A percentile compares a stretch with the other conserved stretches of the same genome.
Conservation (phyloP, 1,140 invertebrate species). For the Panagrolaimus sp. region DNA sequence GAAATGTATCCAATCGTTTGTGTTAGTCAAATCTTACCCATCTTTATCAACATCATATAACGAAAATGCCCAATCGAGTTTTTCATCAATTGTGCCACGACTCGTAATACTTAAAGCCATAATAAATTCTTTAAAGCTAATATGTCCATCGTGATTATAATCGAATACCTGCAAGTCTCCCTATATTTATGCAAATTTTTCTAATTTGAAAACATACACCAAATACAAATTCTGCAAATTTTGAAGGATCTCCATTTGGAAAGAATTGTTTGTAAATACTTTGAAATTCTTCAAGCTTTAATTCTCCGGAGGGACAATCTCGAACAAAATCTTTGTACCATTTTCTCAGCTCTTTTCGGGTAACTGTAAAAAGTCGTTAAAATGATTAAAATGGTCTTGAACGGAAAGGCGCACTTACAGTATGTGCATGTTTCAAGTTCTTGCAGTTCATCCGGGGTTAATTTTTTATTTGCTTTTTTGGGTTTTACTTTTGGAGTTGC, state of each 20-base stretch:
- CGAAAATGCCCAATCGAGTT: slow-evolving; percentile 63
- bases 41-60: slow-evolving; percentile 65
- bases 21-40: too few relatives aligned
- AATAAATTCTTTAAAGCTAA: slow-evolving; percentile 61
- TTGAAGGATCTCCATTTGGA: slow-evolving; percentile 64
- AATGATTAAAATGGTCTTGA: background rate
- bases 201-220: slow-evolving; percentile 58
- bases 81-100: slow-evolving; percentile 60
- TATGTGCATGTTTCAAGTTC: slow-evolving; percentile 48
- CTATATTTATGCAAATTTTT: slow-evolving; percentile 5
- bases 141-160: slow-evolving; percentile 55
- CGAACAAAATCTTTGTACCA: slow-evolving; percentile 64
- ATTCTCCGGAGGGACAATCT: slow-evolving; percentile 63
- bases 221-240: slow-evolving; percentile 64
- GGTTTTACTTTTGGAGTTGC: slow-evolving; percentile 32
- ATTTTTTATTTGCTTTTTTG: slow-evolving; percentile 52
- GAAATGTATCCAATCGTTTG: too few relatives aligned
- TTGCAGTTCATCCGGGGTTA: slow-evolving; percentile 46
- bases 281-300: slow-evolving; percentile 62
- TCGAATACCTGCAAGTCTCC: slow-evolving; percentile 9
- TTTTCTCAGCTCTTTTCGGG: slow-evolving; percentile 54
- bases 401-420: slow-evolving; percentile 41
- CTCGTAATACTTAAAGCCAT: slow-evolving; percentile 61
- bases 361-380: slow-evolving; percentile 36
- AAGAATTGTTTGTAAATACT: slow-evolving; percentile 65